Conservation (phyloP, 2,113 vertebrate species). For the Camelus dromedarius region DNA sequence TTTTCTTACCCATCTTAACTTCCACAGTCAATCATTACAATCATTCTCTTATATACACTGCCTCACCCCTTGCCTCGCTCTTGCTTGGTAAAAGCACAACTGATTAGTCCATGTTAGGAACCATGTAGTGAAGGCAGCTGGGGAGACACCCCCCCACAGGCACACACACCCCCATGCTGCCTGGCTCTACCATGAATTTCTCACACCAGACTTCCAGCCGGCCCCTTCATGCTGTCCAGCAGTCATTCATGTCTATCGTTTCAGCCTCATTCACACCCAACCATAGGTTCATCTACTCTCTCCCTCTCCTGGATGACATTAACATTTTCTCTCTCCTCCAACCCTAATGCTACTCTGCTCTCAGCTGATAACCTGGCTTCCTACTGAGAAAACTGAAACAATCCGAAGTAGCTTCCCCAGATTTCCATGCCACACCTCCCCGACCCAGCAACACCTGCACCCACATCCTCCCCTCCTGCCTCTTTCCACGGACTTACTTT, state of each 20-base stretch:
- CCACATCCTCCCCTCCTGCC: not conserved
- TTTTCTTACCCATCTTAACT: not conserved
- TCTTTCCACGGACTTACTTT: not conserved
- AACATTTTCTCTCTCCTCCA: not conserved
- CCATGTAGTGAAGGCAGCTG: not conserved
- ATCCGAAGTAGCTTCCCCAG: not conserved
- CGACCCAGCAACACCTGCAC: not conserved
- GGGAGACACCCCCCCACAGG: not conserved
- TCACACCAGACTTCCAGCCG: not conserved
- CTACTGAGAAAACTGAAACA: not conserved
- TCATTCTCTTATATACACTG: not conserved
- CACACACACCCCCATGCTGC: not conserved
- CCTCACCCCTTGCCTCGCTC: not conserved
- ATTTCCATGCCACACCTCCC: not conserved
- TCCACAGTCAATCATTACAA: not conserved
- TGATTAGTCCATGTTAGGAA: not conserved
- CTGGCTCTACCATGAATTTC: not conserved
- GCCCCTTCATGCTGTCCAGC: not conserved
- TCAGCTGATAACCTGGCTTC: not conserved
- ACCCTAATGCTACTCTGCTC: not conserved
- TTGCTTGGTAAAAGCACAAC: constrained; percentile 16
- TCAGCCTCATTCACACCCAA: not conserved
- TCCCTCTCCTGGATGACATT: not conserved
- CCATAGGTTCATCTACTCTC: not conserved
- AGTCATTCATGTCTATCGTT: not conserved